A percentile compares a stretch with the other conserved stretches of the same genome.
Evolutionary conservation across 2,888 invertebrate species (phyloP).

Genomic region (Acleris sparsana): DNA sequence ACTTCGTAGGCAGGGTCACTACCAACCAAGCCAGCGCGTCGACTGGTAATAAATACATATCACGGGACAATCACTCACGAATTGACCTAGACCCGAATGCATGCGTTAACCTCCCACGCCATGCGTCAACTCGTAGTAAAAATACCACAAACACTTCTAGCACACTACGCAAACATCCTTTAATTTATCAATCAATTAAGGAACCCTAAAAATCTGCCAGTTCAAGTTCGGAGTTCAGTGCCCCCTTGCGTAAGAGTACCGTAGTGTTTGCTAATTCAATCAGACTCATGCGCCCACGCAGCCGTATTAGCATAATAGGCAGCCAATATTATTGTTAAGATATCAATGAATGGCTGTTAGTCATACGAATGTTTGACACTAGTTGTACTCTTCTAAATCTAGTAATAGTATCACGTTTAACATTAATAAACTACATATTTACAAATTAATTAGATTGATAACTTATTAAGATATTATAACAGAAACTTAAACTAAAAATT

Average conservation of each 20-base stretch:
- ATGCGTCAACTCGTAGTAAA: too few relatives aligned
- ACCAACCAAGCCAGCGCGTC: too few relatives aligned
- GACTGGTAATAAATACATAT: too few relatives aligned
- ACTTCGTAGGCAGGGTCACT: too few relatives aligned
- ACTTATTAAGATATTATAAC: too few relatives aligned
- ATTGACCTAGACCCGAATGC: too few relatives aligned
- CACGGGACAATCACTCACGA: too few relatives aligned
- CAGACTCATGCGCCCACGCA: conserved; percentile 38
- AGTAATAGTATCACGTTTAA: not conserved
- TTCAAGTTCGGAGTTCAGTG: conserved; percentile 47
- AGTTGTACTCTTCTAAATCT: not conserved
- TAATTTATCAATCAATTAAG: not conserved
- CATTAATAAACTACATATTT: too few relatives aligned
- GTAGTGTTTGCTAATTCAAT: conserved; percentile 42
- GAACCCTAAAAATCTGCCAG: conserved; percentile 32
- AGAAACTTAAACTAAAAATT: too few relatives aligned
- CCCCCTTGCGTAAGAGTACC: conserved; percentile 46
- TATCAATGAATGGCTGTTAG: conserved; percentile 38
- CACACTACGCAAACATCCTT: not conserved
- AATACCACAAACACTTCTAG: too few relatives aligned
- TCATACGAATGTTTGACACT: conserved; percentile 10
- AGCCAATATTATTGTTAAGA: conserved; percentile 38
- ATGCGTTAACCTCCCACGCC: too few relatives aligned
- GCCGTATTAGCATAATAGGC: conserved; percentile 38
- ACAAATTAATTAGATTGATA: too few relatives aligned